Base-by-base conservation (phyloP, 2,113 vertebrate genomes). In the Helogale parvula region DNA sequence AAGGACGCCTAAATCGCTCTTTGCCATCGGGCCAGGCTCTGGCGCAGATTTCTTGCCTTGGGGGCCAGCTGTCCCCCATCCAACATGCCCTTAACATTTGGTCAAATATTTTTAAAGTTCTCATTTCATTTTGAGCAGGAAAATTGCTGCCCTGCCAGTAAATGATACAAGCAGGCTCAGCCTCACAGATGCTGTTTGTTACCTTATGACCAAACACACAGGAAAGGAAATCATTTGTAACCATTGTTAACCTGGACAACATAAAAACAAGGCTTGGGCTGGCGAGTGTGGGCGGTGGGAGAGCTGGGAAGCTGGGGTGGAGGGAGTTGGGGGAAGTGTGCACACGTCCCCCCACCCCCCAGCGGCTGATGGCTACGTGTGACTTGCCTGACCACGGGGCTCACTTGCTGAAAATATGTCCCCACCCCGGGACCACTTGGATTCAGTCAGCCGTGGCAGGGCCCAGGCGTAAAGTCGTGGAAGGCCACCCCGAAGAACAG, bases 251-350 rank as follows among this genome's bases (percentile, higher is more conserved):
- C 77, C 38, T 4, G 19, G 60, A 38, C 54, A 12, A 25, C 38
- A 38, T 1, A n/a, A 6, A 50, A 1, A 71, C 14, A 4, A 41
- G 0, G 0, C 5, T 21, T 7, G 31, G 52, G 54, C n/a, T 2
- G 19, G n/a, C 3, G 0, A 60, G 81, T 3, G 3, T 0, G 15
- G 84, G 47, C 0, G 2, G 41, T 6, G 13, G 23, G 27, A 4
- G 21, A 11, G 9, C 11, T 11, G 91, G 60, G 77, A 82, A 87
- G 27, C 29, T 7, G 27, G 52, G 33, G 35, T 60, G 57, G 21
- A 19, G 57, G 57, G 57, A 60, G 21, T 50, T 21, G 21, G 57
- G 57, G 57, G 21, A 25, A 7, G 23, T 12, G 27, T 16, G 52
- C 9, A 21, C 25, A 0, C 1, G 10, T 19, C 19, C 29, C 60